Percentiles rank a stretch among this genome's conserved stretches.
Conservation (phyloP, 2,113 vertebrate species). For the Agapornis roseicollis region DNA sequence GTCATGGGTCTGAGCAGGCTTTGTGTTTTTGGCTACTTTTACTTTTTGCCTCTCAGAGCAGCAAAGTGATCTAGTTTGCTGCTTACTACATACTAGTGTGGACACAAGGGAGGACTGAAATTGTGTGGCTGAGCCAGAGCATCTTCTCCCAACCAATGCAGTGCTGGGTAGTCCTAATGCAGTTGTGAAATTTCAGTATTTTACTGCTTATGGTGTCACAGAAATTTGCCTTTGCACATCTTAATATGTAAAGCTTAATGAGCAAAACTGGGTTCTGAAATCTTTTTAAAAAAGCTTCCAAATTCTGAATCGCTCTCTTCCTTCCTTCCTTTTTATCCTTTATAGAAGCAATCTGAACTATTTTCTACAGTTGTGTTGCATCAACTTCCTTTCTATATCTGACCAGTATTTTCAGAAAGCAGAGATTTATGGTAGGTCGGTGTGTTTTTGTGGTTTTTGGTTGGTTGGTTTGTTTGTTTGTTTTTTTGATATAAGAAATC, state of each 20-base stretch:
- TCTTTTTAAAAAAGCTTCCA: not conserved
- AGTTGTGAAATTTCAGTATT: not conserved
- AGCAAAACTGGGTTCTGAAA: not conserved
- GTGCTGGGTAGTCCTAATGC: not conserved
- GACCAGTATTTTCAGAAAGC: not conserved
- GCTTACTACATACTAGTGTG: not conserved
- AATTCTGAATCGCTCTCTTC: not conserved
- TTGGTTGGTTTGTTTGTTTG: no score
- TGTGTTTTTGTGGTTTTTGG: no score
- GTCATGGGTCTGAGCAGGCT: not conserved
- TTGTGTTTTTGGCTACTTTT: not conserved
- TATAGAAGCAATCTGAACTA: not conserved
- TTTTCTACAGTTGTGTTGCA: not conserved
- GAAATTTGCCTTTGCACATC: not conserved
- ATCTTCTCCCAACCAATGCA: not conserved
- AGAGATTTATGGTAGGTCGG: accelerated
- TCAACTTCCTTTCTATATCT: not conserved
- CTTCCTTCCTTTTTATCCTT: not conserved
- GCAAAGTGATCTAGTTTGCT: not conserved
- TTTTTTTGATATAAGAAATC: not conserved
- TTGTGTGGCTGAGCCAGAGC: not conserved
- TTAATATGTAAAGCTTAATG: not conserved
- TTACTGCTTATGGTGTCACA: not conserved
- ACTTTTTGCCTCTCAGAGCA: not conserved
- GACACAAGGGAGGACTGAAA: not conserved